These are phyloP conservation scores for Branchipolynoe longqiensis DNA, from an alignment of 2,888 invertebrate genomes.

Conservation along the genomic window DNA sequence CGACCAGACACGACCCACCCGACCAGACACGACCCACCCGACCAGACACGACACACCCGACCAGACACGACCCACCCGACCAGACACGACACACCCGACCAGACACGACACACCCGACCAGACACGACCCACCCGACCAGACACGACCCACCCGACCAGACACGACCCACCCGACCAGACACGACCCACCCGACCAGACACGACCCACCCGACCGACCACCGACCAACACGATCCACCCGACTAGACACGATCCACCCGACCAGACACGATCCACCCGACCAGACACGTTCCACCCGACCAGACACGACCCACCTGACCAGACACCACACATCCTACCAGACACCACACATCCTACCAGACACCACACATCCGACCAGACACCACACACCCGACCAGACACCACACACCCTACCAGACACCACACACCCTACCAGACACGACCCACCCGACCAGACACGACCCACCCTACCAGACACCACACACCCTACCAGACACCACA, in stretches of 20 bases:
- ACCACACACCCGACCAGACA: not conserved
- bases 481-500: not conserved
- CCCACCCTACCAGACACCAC: not conserved
- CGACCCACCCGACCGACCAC: not conserved
- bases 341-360: not conserved
- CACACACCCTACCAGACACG: not conserved
- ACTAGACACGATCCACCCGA: not conserved
- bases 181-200: not conserved
- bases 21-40: not conserved
- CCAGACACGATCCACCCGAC: not conserved
- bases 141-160: not conserved
- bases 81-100: not conserved
- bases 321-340: not conserved
- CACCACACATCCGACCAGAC: not conserved
- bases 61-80: not conserved
- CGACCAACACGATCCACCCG: not conserved
- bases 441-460: not conserved
- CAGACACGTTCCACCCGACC: not conserved
- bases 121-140: not conserved
- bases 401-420: not conserved
- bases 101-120: not conserved
- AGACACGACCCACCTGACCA: not conserved
- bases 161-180: not conserved
- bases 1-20: not conserved
- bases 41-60: not conserved